Evolutionary conservation across 2,797 vertebrate species (phyloP), one percentile per base, ranked within the genome.

Genomic region (Syndactyla subalaris): DNA sequence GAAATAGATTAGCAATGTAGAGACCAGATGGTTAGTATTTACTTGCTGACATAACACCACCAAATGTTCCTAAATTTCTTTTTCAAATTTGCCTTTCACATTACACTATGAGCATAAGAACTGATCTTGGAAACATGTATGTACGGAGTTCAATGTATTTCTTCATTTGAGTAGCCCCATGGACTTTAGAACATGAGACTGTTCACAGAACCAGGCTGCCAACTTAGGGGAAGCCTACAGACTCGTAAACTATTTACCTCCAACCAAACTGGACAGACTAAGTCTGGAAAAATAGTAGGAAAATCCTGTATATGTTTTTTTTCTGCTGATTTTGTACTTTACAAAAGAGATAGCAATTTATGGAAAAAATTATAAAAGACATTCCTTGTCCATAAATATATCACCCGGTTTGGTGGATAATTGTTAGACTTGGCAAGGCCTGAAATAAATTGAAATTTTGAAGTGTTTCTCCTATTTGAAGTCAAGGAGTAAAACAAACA

Each of bases 21-120:
- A 87, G 87, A 92, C 70, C 96, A 97, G 96, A 96, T 96, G 96
- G 96, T 85, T 92, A 78, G 67, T 94, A 91, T 96, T 96, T 96
- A 95, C 94, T 96, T 96, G 93, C 94, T 97, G 92, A 92, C 89
- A 92, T 76, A 96, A 92, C 95, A 95, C 61, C 80, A 92, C 93
- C 96, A 97, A 96, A 94, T 97, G 95, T 88, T 96, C 94, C 85
- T 86, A 94, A 92, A 92, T 91, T 96, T 96, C 71, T 88, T 86
- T 92, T 93, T 95, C 85, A 92, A 90, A 96, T 96, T 94, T 96
- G 72, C 87, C 65, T 95, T 94, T 91, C 92, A 38, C 65, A 73
- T 95, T 94, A 83, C 52, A 45, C 66, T 95, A 94, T 94, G 91
- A 92, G 79, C 21, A 4, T 45, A 92, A 86, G 61, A 93, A 75